These are phyloP conservation scores for Tupaia tana DNA, from an alignment of 2,113 vertebrate genomes.

Conservation along the genomic window DNA sequence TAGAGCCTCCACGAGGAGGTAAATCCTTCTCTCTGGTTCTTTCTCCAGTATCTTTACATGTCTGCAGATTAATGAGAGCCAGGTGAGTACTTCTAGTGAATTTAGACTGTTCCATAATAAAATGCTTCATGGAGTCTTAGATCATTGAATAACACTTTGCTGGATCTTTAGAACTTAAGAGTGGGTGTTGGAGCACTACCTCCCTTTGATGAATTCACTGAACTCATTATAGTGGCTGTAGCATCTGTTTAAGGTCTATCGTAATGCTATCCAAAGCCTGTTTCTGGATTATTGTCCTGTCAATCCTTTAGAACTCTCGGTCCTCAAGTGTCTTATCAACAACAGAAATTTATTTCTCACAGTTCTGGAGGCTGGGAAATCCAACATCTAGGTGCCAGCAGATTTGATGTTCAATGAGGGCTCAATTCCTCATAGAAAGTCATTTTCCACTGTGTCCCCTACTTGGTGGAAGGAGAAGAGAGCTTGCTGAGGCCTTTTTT, in stretches of 20 bases:
- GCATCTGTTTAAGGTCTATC: background rate
- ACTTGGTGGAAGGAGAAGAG: background rate
- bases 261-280: background rate
- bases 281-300: background rate
- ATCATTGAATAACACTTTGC: background rate
- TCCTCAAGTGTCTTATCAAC: background rate
- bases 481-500: background rate
- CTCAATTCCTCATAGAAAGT: background rate
- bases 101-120: background rate
- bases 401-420: no score
- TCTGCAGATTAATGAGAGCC: background rate
- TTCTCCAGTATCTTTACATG: background rate
- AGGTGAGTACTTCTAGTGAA: background rate
- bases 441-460: background rate
- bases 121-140: background rate
- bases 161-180: background rate
- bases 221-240: background rate
- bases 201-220: background rate
- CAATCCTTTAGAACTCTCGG: background rate
- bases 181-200: background rate
- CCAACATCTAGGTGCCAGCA: background rate
- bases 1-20: background rate
- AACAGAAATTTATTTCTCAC: background rate
- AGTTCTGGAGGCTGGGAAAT: background rate
- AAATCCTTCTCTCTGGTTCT: background rate